Evolutionary conservation across 2,888 invertebrate species (phyloP), one percentile per base, ranked within the genome.

Genomic region (Acronicta psi): DNA sequence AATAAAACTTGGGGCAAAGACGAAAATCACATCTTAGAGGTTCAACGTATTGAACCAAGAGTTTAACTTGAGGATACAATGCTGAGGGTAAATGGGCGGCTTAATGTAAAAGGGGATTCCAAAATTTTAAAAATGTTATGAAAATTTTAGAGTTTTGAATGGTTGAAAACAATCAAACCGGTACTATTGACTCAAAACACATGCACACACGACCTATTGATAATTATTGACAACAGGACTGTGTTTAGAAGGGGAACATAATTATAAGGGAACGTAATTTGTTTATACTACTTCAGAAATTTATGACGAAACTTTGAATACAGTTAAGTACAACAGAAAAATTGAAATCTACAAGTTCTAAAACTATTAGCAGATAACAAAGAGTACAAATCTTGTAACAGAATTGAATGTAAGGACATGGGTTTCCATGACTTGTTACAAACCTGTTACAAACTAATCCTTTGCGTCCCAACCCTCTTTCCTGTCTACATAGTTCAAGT

Each of bases 11-110:
- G 62, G 77, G 80, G 76, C 75, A 83, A 82, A 82, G 76, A 81
- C 70, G 79, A 84, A 81, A 82, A 83, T 84, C 82, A 80, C 84
- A 75, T 80, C 77, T 80, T 53, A 54, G 72, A 73, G 62, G 72
- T 77, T 73, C 70, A 74, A 64, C 71, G 77, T 69, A 77, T 72
- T 74, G 75, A 73, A 79, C 73, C 80, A 53, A 46, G 80, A 77
- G 82, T 75, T 84, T 83, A 79, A 72, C 77, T 79, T 73, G 65
- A 70, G 60, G 67, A 73, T 73, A 78, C 74, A 75, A 62, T 69
- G 73, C 23, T 41, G n/a, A 29, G 37, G 58, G 43, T 23, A 56
- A 55, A 63, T 66, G 44, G 56, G 70, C 50, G 20, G 49, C 56
- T 69, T 41, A 56, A 41, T 40, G n/a, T 31, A 43, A n/a, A 44